Percentiles rank a stretch among this genome's conserved stretches.
These are phyloP conservation scores for Hepsetus odoe DNA, from an alignment of 2,113 vertebrate species.

Conservation along the genomic window DNA sequence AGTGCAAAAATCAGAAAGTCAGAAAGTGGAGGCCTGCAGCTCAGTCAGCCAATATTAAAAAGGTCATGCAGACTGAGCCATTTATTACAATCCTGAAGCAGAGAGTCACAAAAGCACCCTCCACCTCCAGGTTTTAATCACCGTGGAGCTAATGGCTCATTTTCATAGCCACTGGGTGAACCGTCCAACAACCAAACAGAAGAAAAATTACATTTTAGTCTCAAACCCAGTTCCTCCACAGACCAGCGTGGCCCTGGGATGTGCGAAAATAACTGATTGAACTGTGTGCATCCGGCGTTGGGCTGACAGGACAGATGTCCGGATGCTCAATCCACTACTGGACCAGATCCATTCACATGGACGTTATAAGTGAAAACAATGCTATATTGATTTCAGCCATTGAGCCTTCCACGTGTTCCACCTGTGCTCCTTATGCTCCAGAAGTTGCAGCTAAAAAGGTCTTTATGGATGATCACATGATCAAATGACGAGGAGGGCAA, in stretches of 20 bases:
- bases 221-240: background rate
- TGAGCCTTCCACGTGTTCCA: too few species aligned
- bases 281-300: background rate
- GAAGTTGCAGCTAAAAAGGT: too few species aligned
- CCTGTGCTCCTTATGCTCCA: too few species aligned
- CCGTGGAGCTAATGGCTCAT: background rate
- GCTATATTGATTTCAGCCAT: too few species aligned
- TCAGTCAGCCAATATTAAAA: background rate
- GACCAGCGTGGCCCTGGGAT: conserved; percentile 4
- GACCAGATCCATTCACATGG: background rate
- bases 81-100: background rate
- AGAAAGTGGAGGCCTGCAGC: background rate
- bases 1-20: background rate
- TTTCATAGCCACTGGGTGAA: background rate
- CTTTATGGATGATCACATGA: too few species aligned
- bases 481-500: too few species aligned
- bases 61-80: background rate
- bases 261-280: conserved; percentile 19
- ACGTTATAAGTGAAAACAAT: background rate
- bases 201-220: background rate
- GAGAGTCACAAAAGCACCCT: background rate
- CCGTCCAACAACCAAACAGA: background rate
- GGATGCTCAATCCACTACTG: background rate
- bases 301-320: background rate
- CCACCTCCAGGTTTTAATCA: background rate